Evolutionary conservation across 2,888 invertebrate genomes (phyloP).

Genomic region (Phoenoteleia sp.): DNA sequence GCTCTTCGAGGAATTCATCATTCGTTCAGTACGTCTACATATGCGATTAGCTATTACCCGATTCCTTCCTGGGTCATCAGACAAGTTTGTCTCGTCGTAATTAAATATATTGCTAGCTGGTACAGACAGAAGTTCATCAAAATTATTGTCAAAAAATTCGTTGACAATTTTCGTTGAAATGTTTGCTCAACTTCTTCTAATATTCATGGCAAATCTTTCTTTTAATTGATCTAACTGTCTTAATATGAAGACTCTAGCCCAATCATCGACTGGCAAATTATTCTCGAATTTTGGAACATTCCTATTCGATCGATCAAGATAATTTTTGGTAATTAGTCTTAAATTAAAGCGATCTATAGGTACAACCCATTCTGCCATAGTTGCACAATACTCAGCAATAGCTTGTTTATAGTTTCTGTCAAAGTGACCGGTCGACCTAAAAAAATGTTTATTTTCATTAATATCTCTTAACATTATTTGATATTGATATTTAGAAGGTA

Average conservation of each 20-base stretch:
- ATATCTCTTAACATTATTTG: slow-evolving; percentile 7
- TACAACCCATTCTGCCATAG: slow-evolving; percentile 11
- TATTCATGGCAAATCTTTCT: neutral
- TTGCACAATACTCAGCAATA: slow-evolving; percentile 2
- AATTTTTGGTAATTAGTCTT: neutral
- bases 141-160: slow-evolving; percentile 18
- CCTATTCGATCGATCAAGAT: slow-evolving; percentile 11
- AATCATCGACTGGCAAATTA: slow-evolving; percentile 27
- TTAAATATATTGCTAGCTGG: slow-evolving; percentile 38
- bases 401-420: neutral
- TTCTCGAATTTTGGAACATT: neutral
- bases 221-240: neutral
- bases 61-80: slow-evolving; percentile 26
- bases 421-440: slow-evolving; percentile 3
- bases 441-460: slow-evolving; percentile 13
- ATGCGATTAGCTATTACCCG: slow-evolving; percentile 17
- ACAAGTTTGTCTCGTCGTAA: slow-evolving; percentile 42
- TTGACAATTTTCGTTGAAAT: slow-evolving; percentile 17
- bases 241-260: neutral
- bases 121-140: neutral
- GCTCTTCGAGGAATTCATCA: slow-evolving; percentile 27
- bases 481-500: too few relatives aligned
- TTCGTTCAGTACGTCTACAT: slow-evolving; percentile 18
- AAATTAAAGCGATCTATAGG: neutral
- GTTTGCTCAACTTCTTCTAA: slow-evolving; percentile 6